Evolutionary conservation across 2,888 invertebrate genomes (phyloP).

Genomic region (Chrysomela aeneicollis): DNA sequence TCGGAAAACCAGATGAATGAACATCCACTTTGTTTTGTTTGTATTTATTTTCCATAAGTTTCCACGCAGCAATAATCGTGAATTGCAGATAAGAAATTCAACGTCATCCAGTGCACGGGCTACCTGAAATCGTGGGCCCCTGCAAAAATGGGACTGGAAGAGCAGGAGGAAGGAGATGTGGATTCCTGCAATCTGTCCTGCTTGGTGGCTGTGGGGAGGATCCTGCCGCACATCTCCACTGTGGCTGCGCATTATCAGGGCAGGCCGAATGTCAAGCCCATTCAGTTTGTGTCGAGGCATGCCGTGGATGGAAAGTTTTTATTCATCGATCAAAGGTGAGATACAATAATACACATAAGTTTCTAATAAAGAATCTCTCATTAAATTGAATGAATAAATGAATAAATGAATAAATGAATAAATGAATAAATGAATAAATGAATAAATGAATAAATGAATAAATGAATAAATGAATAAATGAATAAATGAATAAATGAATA

Average conservation of each 20-base stretch:
- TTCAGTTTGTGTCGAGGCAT: constrained; percentile 85
- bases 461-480: too few relatives aligned
- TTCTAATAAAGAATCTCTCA: too few relatives aligned
- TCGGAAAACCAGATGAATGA: too few relatives aligned
- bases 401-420: too few relatives aligned
- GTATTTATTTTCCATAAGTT: too few relatives aligned
- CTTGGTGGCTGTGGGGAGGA: constrained; percentile 86
- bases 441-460: too few relatives aligned
- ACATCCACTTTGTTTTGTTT: too few relatives aligned
- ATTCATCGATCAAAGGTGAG: constrained; percentile 89
- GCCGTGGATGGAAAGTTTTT: constrained; percentile 91
- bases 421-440: too few relatives aligned
- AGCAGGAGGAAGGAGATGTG: constrained; percentile 69
- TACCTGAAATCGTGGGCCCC: constrained; percentile 93
- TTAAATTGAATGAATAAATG: too few relatives aligned
- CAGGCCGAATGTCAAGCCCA: constrained; percentile 66
- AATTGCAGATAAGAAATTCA: constrained; percentile 80
- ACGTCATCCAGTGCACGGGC: constrained; percentile 91
- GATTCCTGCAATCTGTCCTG: constrained; percentile 80
- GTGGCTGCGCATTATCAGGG: constrained; percentile 56
- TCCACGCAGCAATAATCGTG: too few relatives aligned
- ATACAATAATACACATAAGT: too few relatives aligned
- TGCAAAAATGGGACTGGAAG: constrained; percentile 76
- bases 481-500: too few relatives aligned
- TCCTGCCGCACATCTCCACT: constrained; percentile 69